Evolutionary conservation across 1,140 invertebrate species (phyloP).

Genomic region (Metopolophium dirhodum): DNA sequence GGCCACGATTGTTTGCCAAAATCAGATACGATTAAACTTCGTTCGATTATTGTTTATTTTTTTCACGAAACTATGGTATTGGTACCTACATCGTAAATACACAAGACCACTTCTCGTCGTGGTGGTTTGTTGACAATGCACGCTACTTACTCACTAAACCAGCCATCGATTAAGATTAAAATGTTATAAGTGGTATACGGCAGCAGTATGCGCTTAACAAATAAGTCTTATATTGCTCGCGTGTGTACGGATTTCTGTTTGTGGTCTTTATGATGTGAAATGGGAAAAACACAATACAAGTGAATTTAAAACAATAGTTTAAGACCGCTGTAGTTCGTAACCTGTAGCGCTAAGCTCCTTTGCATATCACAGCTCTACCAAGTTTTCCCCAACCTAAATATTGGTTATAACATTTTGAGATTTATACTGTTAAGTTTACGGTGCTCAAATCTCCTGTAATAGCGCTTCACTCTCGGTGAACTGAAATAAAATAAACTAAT

Average conservation of each 20-base stretch:
- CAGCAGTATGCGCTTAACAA: neutral
- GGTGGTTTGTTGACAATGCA: neutral
- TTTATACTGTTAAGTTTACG: neutral
- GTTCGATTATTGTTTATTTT: slow-evolving; percentile 42
- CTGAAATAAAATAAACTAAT: neutral
- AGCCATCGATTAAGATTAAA: neutral
- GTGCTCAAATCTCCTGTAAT: neutral
- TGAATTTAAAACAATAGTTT: neutral
- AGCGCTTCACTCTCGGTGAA: neutral
- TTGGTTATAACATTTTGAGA: neutral
- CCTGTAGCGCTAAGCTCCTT: neutral
- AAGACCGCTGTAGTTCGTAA: neutral
- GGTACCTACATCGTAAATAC: neutral
- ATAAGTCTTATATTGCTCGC: neutral
- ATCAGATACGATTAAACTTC: slow-evolving; percentile 9
- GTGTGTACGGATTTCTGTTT: neutral
- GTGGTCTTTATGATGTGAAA: neutral
- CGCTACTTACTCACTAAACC: neutral
- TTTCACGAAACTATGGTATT: neutral
- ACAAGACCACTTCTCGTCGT: neutral
- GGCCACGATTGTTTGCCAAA: slow-evolving; percentile 29
- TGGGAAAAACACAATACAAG: neutral
- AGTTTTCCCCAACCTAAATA: neutral
- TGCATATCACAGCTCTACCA: neutral
- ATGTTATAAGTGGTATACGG: neutral